Percentiles rank a stretch among this genome's conserved stretches.
Evolutionary conservation across 2,888 invertebrate genomes (phyloP).

Genomic region (Criorhina ranunculi): DNA sequence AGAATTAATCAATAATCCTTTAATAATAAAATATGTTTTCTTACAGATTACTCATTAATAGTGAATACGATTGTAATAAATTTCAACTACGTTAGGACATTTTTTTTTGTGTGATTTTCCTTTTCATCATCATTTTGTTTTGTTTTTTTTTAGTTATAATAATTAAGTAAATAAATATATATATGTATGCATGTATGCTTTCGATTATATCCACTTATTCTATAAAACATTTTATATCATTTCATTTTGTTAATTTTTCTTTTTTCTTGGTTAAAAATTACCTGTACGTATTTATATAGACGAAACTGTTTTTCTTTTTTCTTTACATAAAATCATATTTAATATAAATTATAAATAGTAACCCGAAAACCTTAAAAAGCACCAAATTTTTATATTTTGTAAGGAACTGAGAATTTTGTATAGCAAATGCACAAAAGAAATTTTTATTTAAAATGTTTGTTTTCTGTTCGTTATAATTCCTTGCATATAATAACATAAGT

Average conservation of each 20-base stretch:
- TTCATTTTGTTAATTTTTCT: not conserved
- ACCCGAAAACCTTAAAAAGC: conserved; percentile 24
- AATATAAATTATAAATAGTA: conserved; percentile 10
- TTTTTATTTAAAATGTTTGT: too few species aligned
- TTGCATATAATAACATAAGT: too few species aligned
- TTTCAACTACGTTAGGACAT: conserved; percentile 42
- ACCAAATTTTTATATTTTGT: conserved; percentile 20
- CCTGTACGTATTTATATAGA: conserved; percentile 27
- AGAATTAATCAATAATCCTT: conserved; percentile 31
- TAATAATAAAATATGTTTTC: conserved; percentile 49
- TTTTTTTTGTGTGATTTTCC: conserved; percentile 19
- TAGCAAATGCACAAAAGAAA: not conserved
- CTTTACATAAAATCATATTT: conserved; percentile 8
- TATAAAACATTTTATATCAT: conserved; percentile 10
- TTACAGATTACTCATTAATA: conserved; percentile 34
- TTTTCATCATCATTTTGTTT: conserved; percentile 7
- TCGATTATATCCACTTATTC: conserved; percentile 34
- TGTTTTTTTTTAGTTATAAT: not conserved
- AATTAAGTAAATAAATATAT: conserved; percentile 37
- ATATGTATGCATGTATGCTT: not conserved
- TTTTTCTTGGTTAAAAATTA: conserved; percentile 20
- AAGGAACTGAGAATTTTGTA: conserved; percentile 32
- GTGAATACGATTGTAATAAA: conserved; percentile 51
- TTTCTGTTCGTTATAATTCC: too few species aligned
- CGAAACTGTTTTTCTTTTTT: conserved; percentile 20